A percentile compares a stretch with the other conserved stretches of the same genome.
phyloP scores from a whole-genome alignment of 2,113 vertebrate species.

The Cyphomyrus plagiostoma region DNA sequence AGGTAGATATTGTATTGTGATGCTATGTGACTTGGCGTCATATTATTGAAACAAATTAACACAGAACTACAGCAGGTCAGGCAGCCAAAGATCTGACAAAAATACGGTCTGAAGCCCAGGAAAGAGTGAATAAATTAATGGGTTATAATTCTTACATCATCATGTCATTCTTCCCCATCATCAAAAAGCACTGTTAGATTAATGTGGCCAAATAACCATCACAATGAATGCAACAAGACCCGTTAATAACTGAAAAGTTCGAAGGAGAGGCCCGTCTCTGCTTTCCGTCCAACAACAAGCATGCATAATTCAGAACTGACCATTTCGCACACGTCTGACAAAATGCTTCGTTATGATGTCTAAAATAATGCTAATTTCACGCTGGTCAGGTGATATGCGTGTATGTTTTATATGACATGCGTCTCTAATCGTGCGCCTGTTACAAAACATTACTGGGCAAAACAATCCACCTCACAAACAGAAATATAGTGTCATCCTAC shows the following conservation, averaged over 20 bases:
- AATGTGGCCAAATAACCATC: neutral
- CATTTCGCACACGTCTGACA: neutral
- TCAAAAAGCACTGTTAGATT: neutral
- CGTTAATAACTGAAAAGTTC: constrained; percentile 12
- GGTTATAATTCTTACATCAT: neutral
- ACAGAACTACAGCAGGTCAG: neutral
- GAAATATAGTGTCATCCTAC: neutral
- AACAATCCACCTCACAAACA: neutral
- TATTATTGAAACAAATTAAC: neutral
- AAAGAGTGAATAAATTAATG: neutral
- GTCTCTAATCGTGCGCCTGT: neutral
- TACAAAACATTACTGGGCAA: neutral
- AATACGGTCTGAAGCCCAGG: neutral
- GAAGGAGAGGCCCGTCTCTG: neutral
- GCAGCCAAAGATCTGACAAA: neutral
- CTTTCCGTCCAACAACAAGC: neutral
- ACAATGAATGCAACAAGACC: neutral
- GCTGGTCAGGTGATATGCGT: neutral
- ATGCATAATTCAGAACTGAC: neutral
- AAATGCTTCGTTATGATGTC: neutral
- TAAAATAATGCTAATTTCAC: neutral
- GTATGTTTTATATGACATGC: neutral
- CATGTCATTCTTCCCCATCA: neutral
- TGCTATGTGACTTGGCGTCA: neutral
- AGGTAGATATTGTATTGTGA: neutral